Conservation (phyloP, 2,113 vertebrate genomes). For the Urocolius indicus region DNA sequence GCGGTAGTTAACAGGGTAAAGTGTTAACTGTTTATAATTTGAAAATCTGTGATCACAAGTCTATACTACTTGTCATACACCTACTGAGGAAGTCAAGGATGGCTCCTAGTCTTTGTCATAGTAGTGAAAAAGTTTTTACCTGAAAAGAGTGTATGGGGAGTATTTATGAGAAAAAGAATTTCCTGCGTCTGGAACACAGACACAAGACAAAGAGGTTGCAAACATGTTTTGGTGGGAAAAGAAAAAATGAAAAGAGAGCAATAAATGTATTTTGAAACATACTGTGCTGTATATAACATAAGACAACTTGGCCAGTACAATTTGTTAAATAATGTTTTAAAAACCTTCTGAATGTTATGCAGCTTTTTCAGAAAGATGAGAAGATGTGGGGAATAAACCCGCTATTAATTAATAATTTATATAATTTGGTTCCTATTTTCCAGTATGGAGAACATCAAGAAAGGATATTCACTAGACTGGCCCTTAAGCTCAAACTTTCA, state of each 20-base stretch:
- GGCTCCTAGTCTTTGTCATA: background rate
- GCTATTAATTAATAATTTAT: background rate
- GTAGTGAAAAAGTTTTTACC: background rate
- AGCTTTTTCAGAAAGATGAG: background rate
- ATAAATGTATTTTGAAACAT: background rate
- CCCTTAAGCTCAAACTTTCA: background rate
- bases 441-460: background rate
- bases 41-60: background rate
- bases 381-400: background rate
- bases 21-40: slow-evolving; percentile 31
- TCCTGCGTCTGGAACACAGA: background rate
- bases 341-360: background rate
- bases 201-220: background rate
- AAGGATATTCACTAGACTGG: background rate
- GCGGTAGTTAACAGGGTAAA: slow-evolving; percentile 20
- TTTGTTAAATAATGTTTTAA: background rate
- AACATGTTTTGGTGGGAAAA: background rate
- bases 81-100: background rate
- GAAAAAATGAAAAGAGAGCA: background rate
- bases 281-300: background rate
- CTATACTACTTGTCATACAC: background rate
- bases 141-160: background rate
- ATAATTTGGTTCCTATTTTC: background rate
- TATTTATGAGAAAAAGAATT: background rate
- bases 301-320: background rate